Base-by-base conservation (phyloP, 2,113 vertebrate genomes). In the Caretta caretta region DNA sequence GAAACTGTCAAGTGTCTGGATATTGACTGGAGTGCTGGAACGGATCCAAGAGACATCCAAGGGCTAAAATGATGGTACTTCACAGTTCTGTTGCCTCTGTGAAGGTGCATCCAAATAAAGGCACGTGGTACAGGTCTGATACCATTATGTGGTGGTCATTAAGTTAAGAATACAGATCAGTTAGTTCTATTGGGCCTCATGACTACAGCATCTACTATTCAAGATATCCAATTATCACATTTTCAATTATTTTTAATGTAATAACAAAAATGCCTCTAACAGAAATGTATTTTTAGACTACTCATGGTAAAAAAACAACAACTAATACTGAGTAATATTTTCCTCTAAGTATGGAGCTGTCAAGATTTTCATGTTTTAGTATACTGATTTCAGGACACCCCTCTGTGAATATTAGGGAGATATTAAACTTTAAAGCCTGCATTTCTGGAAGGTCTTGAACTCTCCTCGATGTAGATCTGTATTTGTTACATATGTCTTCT, bases 221-320 rank as follows among this genome's bases (percentile, higher is more conserved):
- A 83, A 90, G 65, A 85, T 38, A 53, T 0, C 20, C 86, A 90
- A 53, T 57, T 84, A 88, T 92, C 50, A 50, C 12, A 9, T 42
- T 79, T 93, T 94, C 90, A 90, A 46, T 94, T 84, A 69, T 69
- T 93, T 96, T 94, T 83, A 95, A 57, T 79, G 16, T 87, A 27
- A 83, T 91, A 86, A 92, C 91, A 92, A 86, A 91, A 94, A 38
- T 90, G 49, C 85, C n/a, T 85, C 95, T 88, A 92, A 57, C 1
- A 1, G 83, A 88, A 95, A 75, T 53, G 13, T 22, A 38, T 62
- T 62, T 62, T 62, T 62, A 62, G 57, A 62, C 57, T 62, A 62
- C 27, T 62, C 57, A 31, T 62, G 27, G 11, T 31, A 87, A 48
- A 90, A 90, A 93, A 50, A 17, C 17, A 50, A 53, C 5, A 17